Evolutionary conservation across 64 coral and sea anemone species (phyloP).

Genomic region (Stylophora pistillata): DNA sequence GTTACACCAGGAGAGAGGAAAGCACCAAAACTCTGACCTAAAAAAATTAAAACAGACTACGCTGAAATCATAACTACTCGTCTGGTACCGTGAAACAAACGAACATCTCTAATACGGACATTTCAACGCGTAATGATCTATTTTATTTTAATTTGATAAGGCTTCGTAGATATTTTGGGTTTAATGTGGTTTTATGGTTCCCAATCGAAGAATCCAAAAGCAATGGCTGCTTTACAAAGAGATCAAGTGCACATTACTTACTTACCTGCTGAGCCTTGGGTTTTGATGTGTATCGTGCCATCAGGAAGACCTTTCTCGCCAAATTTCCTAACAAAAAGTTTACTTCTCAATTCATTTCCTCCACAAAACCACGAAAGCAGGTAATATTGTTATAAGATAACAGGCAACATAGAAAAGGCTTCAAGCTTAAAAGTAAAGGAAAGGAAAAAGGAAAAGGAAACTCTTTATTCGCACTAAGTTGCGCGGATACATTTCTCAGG

Average conservation of each 20-base stretch:
- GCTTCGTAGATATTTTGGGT: too few relatives aligned
- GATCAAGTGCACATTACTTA: neutral
- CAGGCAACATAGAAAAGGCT: too few relatives aligned
- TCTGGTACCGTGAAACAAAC: neutral
- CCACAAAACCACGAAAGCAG: too few relatives aligned
- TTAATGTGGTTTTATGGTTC: too few relatives aligned
- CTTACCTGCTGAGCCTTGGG: slow-evolving; percentile 88
- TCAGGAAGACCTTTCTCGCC: slow-evolving; percentile 83
- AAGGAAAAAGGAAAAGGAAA: too few relatives aligned
- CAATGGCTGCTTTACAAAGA: neutral
- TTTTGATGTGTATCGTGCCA: slow-evolving; percentile 84
- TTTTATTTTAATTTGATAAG: too few relatives aligned
- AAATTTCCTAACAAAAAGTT: slow-evolving; percentile 44
- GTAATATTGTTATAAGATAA: too few relatives aligned
- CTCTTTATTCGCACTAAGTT: too few relatives aligned
- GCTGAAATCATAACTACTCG: neutral
- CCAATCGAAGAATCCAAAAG: too few relatives aligned
- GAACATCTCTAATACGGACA: neutral
- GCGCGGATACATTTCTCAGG: too few relatives aligned
- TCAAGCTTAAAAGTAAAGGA: too few relatives aligned
- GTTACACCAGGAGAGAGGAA: slow-evolving; percentile 88
- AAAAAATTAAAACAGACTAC: neutral
- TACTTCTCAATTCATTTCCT: neutral
- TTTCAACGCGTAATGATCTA: too few relatives aligned
- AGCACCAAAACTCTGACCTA: slow-evolving; percentile 97